Conservation (phyloP, 2,888 invertebrate species). For the Drosophila testacea region DNA sequence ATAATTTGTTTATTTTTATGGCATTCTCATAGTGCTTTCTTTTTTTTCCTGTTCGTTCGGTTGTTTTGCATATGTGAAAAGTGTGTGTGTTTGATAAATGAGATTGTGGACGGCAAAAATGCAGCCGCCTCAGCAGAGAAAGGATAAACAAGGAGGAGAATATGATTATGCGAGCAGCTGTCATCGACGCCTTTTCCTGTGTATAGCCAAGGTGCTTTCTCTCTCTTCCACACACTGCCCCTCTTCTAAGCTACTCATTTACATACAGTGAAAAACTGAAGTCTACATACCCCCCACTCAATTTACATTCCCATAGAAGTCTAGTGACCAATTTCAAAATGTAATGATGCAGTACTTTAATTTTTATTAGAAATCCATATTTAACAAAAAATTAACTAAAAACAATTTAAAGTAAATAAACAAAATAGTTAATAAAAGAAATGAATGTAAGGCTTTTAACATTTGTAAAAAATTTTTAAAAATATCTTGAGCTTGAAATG, state of each 20-base stretch:
- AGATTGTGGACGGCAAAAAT: constrained; percentile 29
- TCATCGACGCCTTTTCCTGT: constrained; percentile 77
- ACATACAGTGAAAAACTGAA: neutral
- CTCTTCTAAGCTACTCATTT: neutral
- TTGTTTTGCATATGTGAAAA: constrained; percentile 27
- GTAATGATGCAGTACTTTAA: too few relatives aligned
- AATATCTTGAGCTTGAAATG: too few relatives aligned
- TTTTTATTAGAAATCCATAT: too few relatives aligned
- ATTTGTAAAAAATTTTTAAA: too few relatives aligned
- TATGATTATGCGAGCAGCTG: constrained; percentile 54
- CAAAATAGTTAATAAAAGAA: too few relatives aligned
- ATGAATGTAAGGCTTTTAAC: too few relatives aligned
- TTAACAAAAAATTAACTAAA: too few relatives aligned
- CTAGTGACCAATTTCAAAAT: too few relatives aligned
- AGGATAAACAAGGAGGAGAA: constrained; percentile 43
- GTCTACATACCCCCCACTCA: too few relatives aligned
- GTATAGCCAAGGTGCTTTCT: constrained; percentile 74
- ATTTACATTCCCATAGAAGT: too few relatives aligned
- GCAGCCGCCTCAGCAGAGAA: constrained; percentile 32
- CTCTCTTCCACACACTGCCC: neutral
- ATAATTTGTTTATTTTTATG: constrained; percentile 27
- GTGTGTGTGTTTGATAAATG: constrained; percentile 26
- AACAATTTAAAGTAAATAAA: too few relatives aligned
- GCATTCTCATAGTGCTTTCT: constrained; percentile 7
- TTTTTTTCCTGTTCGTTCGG: constrained; percentile 19